Conservation (phyloP, 2,888 invertebrate species). For the Archips crataeganus region DNA sequence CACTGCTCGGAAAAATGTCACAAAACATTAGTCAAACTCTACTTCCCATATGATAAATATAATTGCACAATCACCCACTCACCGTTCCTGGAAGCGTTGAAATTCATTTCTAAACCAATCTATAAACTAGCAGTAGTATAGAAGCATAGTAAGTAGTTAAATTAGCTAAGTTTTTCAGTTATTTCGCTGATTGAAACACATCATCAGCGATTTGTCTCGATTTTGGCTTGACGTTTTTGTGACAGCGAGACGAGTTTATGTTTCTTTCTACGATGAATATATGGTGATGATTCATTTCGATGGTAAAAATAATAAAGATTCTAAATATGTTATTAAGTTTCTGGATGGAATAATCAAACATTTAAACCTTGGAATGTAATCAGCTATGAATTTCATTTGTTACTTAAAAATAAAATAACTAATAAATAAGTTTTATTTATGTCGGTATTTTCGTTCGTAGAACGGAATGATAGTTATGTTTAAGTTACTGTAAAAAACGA, state of each 20-base stretch:
- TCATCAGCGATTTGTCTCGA: conserved; percentile 67
- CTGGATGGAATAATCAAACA: background rate
- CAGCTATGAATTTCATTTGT: too few species aligned
- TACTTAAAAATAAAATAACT: background rate
- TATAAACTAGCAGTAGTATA: conserved; percentile 51
- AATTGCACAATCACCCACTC: conserved; percentile 45
- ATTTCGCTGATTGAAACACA: conserved; percentile 71
- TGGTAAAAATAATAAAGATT: background rate
- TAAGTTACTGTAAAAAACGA: conserved; percentile 6
- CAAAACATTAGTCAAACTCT: conserved; percentile 32
- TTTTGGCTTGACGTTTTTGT: conserved; percentile 47
- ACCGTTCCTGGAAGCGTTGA: conserved; percentile 83
- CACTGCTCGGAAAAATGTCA: conserved; percentile 59
- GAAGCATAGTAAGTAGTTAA: conserved; percentile 64
- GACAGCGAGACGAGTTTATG: conserved; percentile 32
- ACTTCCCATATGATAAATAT: conserved; percentile 17
- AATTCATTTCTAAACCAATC: conserved; percentile 68
- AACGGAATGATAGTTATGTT: background rate
- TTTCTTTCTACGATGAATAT: conserved; percentile 4
- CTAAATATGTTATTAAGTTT: too few species aligned
- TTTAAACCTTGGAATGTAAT: background rate
- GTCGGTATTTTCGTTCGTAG: background rate
- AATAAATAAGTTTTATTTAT: background rate
- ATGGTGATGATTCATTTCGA: background rate
- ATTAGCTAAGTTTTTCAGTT: conserved; percentile 57